Conservation (phyloP, 1,140 invertebrate species). For the Lordiphosa clarofinis region DNA sequence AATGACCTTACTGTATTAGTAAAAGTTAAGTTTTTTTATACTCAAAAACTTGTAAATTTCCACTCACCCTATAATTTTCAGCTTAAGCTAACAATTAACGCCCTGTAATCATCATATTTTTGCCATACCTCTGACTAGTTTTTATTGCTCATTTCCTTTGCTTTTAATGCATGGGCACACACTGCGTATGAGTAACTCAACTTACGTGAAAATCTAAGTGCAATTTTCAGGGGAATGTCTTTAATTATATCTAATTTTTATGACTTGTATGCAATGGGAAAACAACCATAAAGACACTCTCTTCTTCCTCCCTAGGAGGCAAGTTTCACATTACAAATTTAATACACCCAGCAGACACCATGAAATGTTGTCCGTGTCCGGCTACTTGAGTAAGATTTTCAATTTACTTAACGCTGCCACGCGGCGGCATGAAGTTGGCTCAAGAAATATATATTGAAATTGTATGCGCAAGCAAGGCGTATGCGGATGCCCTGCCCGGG, state of each 20-base stretch:
- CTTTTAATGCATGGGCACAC: constrained; percentile 15
- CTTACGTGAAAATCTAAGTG: constrained; percentile 39
- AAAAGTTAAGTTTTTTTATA: too few relatives aligned
- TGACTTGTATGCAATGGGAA: constrained; percentile 44
- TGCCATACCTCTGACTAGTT: background rate
- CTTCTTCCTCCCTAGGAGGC: background rate
- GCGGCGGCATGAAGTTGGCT: constrained; percentile 33
- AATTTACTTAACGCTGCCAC: constrained; percentile 47
- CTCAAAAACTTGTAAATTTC: too few relatives aligned
- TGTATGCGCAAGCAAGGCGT: constrained; percentile 46
- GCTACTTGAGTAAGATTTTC: constrained; percentile 69
- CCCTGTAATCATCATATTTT: too few relatives aligned
- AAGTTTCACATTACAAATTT: constrained; percentile 62
- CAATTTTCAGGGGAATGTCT: constrained; percentile 48
- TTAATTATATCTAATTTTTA: constrained; percentile 72
- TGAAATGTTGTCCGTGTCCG: constrained; percentile 30
- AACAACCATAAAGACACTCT: constrained; percentile 23
- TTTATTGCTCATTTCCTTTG: constrained; percentile 23
- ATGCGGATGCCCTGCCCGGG: too few relatives aligned
- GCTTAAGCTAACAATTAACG: too few relatives aligned
- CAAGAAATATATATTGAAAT: constrained; percentile 77
- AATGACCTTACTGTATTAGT: too few relatives aligned
- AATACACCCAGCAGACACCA: constrained; percentile 32
- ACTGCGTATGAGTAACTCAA: constrained; percentile 39
- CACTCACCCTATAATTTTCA: background rate